phyloP scores from a whole-genome alignment of 2,888 invertebrate genomes.

The Cerastis rubricosa region DNA sequence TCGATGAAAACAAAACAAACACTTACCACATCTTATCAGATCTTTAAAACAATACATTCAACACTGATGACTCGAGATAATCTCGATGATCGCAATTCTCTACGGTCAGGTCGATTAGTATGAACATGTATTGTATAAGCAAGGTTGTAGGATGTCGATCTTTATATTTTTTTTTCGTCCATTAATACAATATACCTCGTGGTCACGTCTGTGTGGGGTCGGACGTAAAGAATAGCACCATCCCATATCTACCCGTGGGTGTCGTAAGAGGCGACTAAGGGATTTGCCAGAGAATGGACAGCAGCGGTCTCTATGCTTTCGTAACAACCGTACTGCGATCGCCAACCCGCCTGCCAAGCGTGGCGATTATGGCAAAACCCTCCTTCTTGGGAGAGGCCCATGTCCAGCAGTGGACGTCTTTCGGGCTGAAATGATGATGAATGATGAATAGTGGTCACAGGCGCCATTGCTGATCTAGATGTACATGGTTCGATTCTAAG shows the following conservation, averaged over 20 bases:
- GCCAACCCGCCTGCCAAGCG: too few species aligned
- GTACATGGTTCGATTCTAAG: background rate
- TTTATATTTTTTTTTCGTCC: constrained; percentile 55
- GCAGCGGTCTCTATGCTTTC: too few species aligned
- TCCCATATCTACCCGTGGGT: too few species aligned
- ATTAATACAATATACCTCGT: constrained; percentile 6
- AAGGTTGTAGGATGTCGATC: constrained; percentile 69
- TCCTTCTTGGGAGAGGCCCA: too few species aligned
- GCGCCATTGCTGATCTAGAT: background rate
- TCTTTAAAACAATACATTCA: constrained; percentile 52
- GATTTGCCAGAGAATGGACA: too few species aligned
- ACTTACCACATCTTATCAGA: constrained; percentile 35
- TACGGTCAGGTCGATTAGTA: constrained; percentile 42
- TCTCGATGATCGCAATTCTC: constrained; percentile 47
- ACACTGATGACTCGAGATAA: constrained; percentile 47
- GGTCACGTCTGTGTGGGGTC: too few species aligned
- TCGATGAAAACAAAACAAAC: constrained; percentile 50
- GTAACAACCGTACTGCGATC: too few species aligned
- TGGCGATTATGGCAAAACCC: too few species aligned
- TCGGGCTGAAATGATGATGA: too few species aligned
- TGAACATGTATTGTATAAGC: constrained; percentile 55
- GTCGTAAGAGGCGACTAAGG: too few species aligned
- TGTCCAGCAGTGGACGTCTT: too few species aligned
- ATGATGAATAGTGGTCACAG: background rate
- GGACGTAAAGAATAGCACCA: too few species aligned